Conservation (phyloP, 1,140 invertebrate species). For the Propsilocerus akamusi region DNA sequence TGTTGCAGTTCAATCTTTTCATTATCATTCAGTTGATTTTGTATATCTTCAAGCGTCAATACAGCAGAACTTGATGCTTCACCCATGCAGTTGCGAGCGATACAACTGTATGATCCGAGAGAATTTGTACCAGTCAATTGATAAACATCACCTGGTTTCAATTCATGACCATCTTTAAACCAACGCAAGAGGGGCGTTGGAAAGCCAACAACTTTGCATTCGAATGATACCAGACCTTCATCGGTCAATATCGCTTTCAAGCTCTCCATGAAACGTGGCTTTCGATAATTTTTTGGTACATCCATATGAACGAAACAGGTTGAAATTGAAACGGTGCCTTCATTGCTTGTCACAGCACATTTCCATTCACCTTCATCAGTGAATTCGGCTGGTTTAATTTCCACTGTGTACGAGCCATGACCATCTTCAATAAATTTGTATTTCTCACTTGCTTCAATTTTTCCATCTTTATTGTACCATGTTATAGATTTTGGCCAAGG, state of each 20-base stretch:
- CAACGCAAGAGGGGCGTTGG: slow-evolving; percentile 67
- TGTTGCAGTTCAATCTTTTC: slow-evolving; percentile 56
- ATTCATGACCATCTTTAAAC: slow-evolving; percentile 81
- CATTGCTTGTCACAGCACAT: slow-evolving; percentile 52
- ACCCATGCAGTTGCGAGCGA: slow-evolving; percentile 82
- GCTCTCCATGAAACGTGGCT: slow-evolving; percentile 75
- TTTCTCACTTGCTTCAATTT: slow-evolving; percentile 38
- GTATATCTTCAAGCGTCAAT: slow-evolving; percentile 76
- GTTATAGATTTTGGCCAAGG: slow-evolving; percentile 58
- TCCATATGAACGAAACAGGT: slow-evolving; percentile 51
- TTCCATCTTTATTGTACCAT: slow-evolving; percentile 71
- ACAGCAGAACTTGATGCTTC: slow-evolving; percentile 69
- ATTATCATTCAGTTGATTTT: slow-evolving; percentile 73
- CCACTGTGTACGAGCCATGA: slow-evolving; percentile 54
- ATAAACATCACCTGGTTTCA: slow-evolving; percentile 82
- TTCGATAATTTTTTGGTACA: slow-evolving; percentile 75
- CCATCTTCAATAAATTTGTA: slow-evolving; percentile 62
- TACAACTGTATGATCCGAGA: slow-evolving; percentile 76
- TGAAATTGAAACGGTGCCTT: slow-evolving; percentile 51
- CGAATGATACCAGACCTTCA: slow-evolving; percentile 78
- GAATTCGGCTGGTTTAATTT: slow-evolving; percentile 51
- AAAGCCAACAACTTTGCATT: slow-evolving; percentile 82
- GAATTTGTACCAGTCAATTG: slow-evolving; percentile 78
- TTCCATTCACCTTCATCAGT: slow-evolving; percentile 78
- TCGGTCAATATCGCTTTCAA: slow-evolving; percentile 73